These are phyloP conservation scores for Seriola quinqueradiata DNA, from an alignment of 2,113 vertebrate species.

Conservation along the genomic window DNA sequence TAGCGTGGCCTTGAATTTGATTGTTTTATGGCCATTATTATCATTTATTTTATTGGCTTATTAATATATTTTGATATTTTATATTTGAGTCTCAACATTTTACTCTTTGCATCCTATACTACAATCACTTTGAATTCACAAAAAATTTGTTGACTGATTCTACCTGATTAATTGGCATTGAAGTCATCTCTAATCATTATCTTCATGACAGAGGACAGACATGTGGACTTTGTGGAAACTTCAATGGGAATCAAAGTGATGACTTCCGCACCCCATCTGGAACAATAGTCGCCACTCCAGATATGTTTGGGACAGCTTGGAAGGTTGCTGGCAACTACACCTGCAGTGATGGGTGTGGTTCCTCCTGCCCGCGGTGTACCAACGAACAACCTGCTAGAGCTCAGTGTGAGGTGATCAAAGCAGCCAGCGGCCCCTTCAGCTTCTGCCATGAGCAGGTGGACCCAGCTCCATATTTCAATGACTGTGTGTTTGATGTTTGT, in stretches of 20 bases:
- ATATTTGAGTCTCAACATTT: too few relatives aligned
- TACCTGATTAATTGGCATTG: too few relatives aligned
- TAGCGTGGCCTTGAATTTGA: too few relatives aligned
- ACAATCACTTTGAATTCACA: too few relatives aligned
- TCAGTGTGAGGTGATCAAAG: slow-evolving; percentile 69
- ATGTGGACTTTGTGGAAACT: slow-evolving; percentile 81
- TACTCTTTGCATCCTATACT: too few relatives aligned
- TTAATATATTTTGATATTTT: too few relatives aligned
- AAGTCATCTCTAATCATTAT: too few relatives aligned
- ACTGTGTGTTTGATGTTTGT: slow-evolving; percentile 79
- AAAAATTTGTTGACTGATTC: too few relatives aligned
- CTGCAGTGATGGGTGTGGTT: slow-evolving; percentile 53
- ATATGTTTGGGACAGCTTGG: slow-evolving; percentile 66
- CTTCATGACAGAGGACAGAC: slow-evolving; percentile 42
- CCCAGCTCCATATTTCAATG: slow-evolving; percentile 58
- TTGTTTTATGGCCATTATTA: too few relatives aligned
- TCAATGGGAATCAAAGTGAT: slow-evolving; percentile 73
- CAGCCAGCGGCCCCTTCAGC: slow-evolving; percentile 64
- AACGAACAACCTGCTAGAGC: slow-evolving; percentile 36
- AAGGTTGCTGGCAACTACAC: slow-evolving; percentile 51
- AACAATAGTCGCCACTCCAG: not conserved
- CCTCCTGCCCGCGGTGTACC: slow-evolving; percentile 54
- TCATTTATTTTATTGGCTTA: too few relatives aligned
- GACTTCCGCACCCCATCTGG: slow-evolving; percentile 68
- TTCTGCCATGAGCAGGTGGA: slow-evolving; percentile 67